Conservation (phyloP, 2,888 invertebrate genomes). For the Torymus texanus region DNA sequence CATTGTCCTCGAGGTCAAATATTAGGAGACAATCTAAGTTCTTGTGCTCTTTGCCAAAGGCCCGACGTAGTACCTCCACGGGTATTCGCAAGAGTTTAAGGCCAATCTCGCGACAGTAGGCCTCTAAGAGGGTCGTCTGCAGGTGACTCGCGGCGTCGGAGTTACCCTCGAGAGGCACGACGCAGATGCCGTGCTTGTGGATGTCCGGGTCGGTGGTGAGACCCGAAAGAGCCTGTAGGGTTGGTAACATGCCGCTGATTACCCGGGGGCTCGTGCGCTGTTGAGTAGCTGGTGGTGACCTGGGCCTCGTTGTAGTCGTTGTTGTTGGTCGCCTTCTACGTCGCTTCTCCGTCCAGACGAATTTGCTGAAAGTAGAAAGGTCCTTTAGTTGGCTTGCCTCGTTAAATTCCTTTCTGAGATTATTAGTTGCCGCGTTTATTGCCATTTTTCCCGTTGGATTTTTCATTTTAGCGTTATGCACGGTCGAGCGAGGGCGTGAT, state of each 20-base stretch:
- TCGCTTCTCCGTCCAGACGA: slow-evolving; percentile 29
- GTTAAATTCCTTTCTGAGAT: too few species aligned
- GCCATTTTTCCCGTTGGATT: too few species aligned
- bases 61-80: slow-evolving; percentile 60
- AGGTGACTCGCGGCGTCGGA: slow-evolving; percentile 86
- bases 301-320: neutral
- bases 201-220: slow-evolving; percentile 78
- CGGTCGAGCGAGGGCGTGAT: too few species aligned
- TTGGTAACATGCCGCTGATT: slow-evolving; percentile 81
- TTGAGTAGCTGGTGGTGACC: slow-evolving; percentile 14
- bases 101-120: slow-evolving; percentile 87
- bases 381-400: neutral
- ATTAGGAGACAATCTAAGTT: slow-evolving; percentile 65
- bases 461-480: too few species aligned
- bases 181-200: slow-evolving; percentile 72
- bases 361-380: neutral
- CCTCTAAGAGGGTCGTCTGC: slow-evolving; percentile 86
- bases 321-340: neutral
- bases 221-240: slow-evolving; percentile 80
- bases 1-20: slow-evolving; percentile 57
- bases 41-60: slow-evolving; percentile 64
- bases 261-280: slow-evolving; percentile 64
- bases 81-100: slow-evolving; percentile 85
- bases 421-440: too few species aligned
- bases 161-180: slow-evolving; percentile 79